Conservation (phyloP, 2,888 invertebrate species). For the Parapristionchus giblindavisi region DNA sequence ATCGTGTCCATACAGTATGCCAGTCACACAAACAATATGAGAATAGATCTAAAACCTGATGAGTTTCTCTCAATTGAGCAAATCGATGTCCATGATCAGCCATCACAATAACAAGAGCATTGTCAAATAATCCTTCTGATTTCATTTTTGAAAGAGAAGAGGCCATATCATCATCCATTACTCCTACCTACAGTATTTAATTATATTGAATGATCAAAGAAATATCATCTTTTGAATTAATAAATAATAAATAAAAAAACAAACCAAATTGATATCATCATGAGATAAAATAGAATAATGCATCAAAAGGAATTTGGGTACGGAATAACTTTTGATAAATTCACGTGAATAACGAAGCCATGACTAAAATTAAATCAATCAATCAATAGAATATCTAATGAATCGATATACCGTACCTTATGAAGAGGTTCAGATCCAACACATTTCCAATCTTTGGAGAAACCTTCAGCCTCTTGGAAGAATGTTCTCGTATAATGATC, state of each 20-base stretch:
- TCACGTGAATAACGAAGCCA: slow-evolving; percentile 72
- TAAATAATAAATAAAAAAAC: neutral
- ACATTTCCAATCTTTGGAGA: slow-evolving; percentile 77
- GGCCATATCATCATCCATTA: slow-evolving; percentile 60
- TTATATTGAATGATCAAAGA: neutral
- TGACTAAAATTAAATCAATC: slow-evolving; percentile 42
- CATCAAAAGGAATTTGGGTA: slow-evolving; percentile 84
- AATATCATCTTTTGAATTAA: neutral
- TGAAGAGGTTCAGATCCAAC: slow-evolving; percentile 81
- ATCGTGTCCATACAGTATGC: too few species aligned
- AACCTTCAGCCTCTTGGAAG: slow-evolving; percentile 78
- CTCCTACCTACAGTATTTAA: slow-evolving; percentile 74
- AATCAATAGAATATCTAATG: neutral
- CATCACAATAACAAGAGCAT: slow-evolving; percentile 87
- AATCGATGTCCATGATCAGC: slow-evolving; percentile 92
- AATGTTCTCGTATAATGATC: slow-evolving; percentile 89
- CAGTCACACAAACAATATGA: too few species aligned
- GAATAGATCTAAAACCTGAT: too few species aligned
- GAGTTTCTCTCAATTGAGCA: slow-evolving; percentile 82
- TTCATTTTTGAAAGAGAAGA: slow-evolving; percentile 51
- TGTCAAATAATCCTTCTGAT: slow-evolving; percentile 75
- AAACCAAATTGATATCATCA: slow-evolving; percentile 79
- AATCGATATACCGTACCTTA: slow-evolving; percentile 60
- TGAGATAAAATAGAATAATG: slow-evolving; percentile 90
- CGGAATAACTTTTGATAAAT: slow-evolving; percentile 76